Conservation (phyloP, 2,797 vertebrate species). For the Siniperca scherzeri region DNA sequence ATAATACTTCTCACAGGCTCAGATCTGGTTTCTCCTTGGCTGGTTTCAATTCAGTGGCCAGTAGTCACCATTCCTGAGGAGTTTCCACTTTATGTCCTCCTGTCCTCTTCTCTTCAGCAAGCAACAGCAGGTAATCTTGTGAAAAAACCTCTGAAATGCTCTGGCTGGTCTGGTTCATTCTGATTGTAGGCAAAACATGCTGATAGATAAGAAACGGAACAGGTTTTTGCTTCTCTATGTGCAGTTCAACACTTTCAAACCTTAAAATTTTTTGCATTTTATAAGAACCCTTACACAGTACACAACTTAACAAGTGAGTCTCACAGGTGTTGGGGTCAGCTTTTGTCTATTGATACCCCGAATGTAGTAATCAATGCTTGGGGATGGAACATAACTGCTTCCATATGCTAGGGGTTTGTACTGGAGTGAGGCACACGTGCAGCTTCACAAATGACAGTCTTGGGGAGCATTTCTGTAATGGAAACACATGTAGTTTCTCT, state of each 20-base stretch:
- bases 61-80: slow-evolving; percentile 76
- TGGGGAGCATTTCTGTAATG: slow-evolving; percentile 57
- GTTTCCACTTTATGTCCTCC: slow-evolving; percentile 68
- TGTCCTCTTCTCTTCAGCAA: slow-evolving; percentile 64
- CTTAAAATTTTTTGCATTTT: background rate
- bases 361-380: slow-evolving; percentile 68
- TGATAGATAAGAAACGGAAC: slow-evolving; percentile 43
- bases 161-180: slow-evolving; percentile 39
- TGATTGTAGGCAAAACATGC: slow-evolving; percentile 39
- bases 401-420: slow-evolving; percentile 66
- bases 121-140: slow-evolving; percentile 69
- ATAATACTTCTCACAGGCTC: slow-evolving; percentile 75
- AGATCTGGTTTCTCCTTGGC: slow-evolving; percentile 79
- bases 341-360: slow-evolving; percentile 57
- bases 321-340: slow-evolving; percentile 30
- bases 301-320: slow-evolving; percentile 10
- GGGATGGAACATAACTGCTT: slow-evolving; percentile 62
- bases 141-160: slow-evolving; percentile 44
- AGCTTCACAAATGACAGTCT: slow-evolving; percentile 70
- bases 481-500: slow-evolving; percentile 69
- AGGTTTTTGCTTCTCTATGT: slow-evolving; percentile 14
- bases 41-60: slow-evolving; percentile 76
- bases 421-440: slow-evolving; percentile 47
- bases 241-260: slow-evolving; percentile 4
- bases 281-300: background rate